These are phyloP conservation scores for Leucosticte australis DNA, from an alignment of 2,113 vertebrate species.

Conservation along the genomic window DNA sequence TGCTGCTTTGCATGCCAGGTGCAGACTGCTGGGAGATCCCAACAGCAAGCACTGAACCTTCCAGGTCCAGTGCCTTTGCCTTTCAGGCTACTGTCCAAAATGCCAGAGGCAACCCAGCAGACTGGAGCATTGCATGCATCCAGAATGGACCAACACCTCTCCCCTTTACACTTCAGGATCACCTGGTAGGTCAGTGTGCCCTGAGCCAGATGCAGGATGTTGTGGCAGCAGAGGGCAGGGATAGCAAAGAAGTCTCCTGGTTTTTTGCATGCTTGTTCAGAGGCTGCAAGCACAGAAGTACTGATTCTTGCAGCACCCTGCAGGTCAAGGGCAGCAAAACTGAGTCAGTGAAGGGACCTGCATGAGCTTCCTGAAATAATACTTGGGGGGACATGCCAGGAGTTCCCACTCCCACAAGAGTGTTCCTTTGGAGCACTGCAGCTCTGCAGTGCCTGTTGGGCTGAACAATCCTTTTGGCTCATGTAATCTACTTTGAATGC, in stretches of 20 bases:
- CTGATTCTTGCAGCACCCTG: neutral
- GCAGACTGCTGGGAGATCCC: neutral
- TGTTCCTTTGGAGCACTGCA: neutral
- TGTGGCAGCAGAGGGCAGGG: neutral
- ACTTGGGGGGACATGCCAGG: fast-evolving
- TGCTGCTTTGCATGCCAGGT: neutral
- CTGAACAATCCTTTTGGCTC: neutral
- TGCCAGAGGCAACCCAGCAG: neutral
- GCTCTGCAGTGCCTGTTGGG: neutral
- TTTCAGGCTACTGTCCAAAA: neutral
- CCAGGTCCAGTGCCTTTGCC: neutral
- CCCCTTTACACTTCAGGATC: neutral
- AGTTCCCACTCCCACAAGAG: neutral
- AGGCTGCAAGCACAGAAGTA: neutral
- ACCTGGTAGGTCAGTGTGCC: neutral
- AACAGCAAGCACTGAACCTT: neutral
- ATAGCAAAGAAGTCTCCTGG: neutral
- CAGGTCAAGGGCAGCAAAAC: neutral
- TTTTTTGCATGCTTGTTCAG: neutral
- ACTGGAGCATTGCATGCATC: neutral
- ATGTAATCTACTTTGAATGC: neutral
- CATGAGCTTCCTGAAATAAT: neutral
- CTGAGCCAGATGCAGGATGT: no score
- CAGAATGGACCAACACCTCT: neutral
- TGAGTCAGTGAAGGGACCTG: neutral